Evolutionary conservation across 2,113 vertebrate genomes (phyloP), one percentile per base, ranked within the genome.

Genomic region (Tragelaphus imberbis): DNA sequence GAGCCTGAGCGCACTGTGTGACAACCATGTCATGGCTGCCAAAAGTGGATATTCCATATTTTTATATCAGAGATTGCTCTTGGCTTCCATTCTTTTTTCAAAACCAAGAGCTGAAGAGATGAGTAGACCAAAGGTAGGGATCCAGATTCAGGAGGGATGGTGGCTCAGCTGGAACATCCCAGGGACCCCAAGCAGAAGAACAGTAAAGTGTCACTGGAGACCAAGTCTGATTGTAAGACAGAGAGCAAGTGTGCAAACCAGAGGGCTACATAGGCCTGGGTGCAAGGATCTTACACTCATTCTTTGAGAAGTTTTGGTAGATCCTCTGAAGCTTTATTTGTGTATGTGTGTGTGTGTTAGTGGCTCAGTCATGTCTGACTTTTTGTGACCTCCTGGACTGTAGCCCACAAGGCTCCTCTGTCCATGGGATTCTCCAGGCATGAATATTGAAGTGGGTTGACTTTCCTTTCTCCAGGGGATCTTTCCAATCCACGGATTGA

Each of bases 1-100:
- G 28, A 23, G 11, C 27, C n/a, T 40, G n/a, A 47, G 51, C 10
- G 2, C 25, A 0, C 2, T 3, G 49, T 12, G 2, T 49, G 44
- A 17, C 4, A 15, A 30, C 4, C 1, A 7, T 1, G 9, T 1
- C 2, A 11, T 16, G 36, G 30, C 19, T 58, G 15, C 36, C 19
- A 4, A 17, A 28, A 12, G 28, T 30, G 28, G 28, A 36, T 9
- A 27, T 17, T 3, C 28, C 1, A 2, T 21, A n/a, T 11, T 33
- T 51, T 86, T 19, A 40, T 44, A 15, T 1, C 12, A 8, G 79
- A n/a, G 17, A 11, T 27, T 28, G 2, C 11, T 7, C 49, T 63
- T 65, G 88, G 36, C 9, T 49, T 84, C 21, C 2, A 3, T 15
- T 44, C 10, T 27, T 47, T 19, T 23, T 30, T 33, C 21, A 15